phyloP scores from a whole-genome alignment of 2,797 vertebrate genomes.

The Platyrinchus mystaceus region DNA sequence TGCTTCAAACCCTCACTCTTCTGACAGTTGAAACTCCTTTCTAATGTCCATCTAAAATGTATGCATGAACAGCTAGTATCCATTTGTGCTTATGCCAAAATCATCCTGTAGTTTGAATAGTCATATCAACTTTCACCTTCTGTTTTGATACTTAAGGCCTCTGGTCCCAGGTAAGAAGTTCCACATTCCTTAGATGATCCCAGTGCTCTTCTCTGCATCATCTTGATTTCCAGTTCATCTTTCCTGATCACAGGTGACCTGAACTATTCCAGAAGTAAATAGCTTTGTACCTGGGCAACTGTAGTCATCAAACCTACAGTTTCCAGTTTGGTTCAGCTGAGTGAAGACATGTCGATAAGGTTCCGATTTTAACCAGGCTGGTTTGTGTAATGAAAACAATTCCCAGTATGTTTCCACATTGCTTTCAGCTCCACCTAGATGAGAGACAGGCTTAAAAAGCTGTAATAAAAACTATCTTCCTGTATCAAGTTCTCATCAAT shows the following conservation, averaged over 20 bases:
- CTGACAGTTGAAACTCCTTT: slow-evolving; percentile 13
- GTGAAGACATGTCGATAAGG: not conserved
- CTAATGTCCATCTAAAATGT: not conserved
- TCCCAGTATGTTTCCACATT: not conserved
- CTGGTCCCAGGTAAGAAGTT: rapidly evolving
- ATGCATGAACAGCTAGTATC: not conserved
- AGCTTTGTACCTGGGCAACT: not conserved
- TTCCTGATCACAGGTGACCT: not conserved
- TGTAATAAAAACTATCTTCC: not conserved
- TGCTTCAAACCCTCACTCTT: slow-evolving; percentile 5
- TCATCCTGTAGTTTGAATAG: not conserved
- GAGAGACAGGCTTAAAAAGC: not conserved
- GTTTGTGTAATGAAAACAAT: not conserved
- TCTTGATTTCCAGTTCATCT: not conserved
- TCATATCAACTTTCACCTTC: not conserved
- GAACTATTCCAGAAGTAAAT: not conserved
- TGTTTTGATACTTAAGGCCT: not conserved
- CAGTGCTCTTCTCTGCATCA: not conserved
- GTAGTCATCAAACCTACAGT: not conserved
- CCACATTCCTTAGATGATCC: not conserved
- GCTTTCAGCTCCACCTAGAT: not conserved
- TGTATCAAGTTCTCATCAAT: not conserved
- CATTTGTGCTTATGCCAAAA: slow-evolving; percentile 26
- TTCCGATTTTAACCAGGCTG: slow-evolving; percentile 2
- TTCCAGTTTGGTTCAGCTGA: not conserved